phyloP scores from a whole-genome alignment of 2,797 vertebrate species.

The Pteropus rufus region DNA sequence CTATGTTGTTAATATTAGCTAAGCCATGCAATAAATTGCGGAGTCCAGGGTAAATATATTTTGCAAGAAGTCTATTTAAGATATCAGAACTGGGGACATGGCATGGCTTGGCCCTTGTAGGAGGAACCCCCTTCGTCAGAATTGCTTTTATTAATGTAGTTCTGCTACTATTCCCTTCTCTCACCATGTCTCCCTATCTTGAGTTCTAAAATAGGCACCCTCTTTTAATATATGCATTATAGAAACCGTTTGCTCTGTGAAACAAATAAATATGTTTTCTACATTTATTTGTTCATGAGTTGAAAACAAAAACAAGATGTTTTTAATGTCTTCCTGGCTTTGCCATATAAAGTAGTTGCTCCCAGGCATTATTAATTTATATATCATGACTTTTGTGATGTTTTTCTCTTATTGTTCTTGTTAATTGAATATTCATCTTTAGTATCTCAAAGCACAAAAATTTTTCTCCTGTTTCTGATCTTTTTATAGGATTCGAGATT shows the following conservation, averaged over 20 bases:
- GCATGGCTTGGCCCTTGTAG: constrained; percentile 72
- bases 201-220: constrained; percentile 45
- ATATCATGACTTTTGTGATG: constrained; percentile 33
- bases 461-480: constrained; percentile 53
- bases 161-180: constrained; percentile 33
- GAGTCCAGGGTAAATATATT: constrained; percentile 78
- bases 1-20: constrained; percentile 77
- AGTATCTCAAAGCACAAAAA: constrained; percentile 58
- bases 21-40: constrained; percentile 80
- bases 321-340: constrained; percentile 73
- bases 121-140: constrained; percentile 64
- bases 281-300: constrained; percentile 67
- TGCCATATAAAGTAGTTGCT: constrained; percentile 52
- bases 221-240: constrained; percentile 62
- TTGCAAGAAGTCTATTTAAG: constrained; percentile 72
- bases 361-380: constrained; percentile 62
- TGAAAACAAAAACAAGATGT: constrained; percentile 68
- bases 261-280: constrained; percentile 73
- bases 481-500: constrained; percentile 53
- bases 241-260: constrained; percentile 50
- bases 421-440: constrained; percentile 69
- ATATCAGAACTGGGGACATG: constrained; percentile 78
- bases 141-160: constrained; percentile 56
- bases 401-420: constrained; percentile 60
- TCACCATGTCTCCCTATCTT: constrained; percentile 7